Conservation (phyloP, 2,113 vertebrate genomes). For the Clarias gariepinus region DNA sequence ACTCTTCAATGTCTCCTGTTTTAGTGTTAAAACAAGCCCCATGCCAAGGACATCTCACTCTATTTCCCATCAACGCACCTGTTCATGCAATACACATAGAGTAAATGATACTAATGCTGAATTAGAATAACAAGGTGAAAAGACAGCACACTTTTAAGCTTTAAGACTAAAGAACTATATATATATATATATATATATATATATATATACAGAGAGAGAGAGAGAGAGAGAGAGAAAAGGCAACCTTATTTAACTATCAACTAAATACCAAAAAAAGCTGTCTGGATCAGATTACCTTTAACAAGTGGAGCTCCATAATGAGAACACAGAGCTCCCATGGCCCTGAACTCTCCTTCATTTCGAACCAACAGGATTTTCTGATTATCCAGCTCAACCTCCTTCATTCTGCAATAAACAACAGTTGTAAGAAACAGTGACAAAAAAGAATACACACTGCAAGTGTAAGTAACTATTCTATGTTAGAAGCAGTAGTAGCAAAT, state of each 20-base stretch:
- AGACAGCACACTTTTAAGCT: neutral
- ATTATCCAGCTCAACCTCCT: slow-evolving; percentile 72
- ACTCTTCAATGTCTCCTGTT: slow-evolving; percentile 88
- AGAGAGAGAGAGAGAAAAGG: neutral
- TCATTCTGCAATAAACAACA: slow-evolving; percentile 71
- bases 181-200: neutral
- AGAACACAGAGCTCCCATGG: slow-evolving; percentile 81
- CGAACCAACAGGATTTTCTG: slow-evolving; percentile 78
- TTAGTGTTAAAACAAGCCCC: slow-evolving; percentile 83
- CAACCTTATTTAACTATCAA: neutral
- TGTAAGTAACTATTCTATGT: no score
- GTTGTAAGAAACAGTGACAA: neutral
- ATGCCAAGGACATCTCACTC: slow-evolving; percentile 84
- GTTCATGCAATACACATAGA: slow-evolving; percentile 10
- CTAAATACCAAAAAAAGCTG: neutral
- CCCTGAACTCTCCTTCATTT: slow-evolving; percentile 71
- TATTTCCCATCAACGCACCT: slow-evolving; percentile 77
- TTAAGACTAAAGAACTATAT: neutral
- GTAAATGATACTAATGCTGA: neutral
- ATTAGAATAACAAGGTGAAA: neutral
- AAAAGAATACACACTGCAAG: neutral
- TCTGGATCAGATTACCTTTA: slow-evolving; percentile 71
- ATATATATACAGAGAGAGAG: no score
- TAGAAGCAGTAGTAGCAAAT: neutral
- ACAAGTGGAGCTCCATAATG: slow-evolving; percentile 79